phyloP scores from a whole-genome alignment of 2,797 vertebrate species.

The Natrix natrix region DNA sequence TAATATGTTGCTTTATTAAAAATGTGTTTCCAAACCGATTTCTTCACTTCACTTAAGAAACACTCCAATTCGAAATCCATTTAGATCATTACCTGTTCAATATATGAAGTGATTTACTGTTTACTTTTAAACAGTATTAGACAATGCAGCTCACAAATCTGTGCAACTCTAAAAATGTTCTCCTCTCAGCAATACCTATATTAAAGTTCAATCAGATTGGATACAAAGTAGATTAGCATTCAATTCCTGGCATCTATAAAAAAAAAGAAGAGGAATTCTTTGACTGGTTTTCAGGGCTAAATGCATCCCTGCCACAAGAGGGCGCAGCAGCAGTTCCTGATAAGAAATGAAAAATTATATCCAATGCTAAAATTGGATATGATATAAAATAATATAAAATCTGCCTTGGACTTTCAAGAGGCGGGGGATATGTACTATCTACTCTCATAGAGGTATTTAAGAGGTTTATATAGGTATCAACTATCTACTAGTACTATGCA shows the following conservation, averaged over 20 bases:
- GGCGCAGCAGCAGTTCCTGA: not conserved
- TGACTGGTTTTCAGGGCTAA: not conserved
- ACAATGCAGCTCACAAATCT: not conserved
- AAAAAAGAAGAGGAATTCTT: not conserved
- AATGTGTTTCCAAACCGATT: not conserved
- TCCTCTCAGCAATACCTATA: not conserved
- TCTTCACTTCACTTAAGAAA: not conserved
- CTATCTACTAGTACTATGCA: not conserved
- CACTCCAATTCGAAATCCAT: not conserved
- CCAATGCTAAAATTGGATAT: not conserved
- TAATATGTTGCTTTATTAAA: not conserved
- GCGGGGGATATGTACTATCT: not conserved
- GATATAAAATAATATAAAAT: not conserved
- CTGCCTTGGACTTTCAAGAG: not conserved
- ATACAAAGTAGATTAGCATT: not conserved
- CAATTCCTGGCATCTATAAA: not conserved
- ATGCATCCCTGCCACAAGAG: not conserved
- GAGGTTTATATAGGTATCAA: not conserved
- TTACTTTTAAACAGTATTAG: not conserved
- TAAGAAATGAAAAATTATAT: not conserved
- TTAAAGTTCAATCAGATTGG: not conserved
- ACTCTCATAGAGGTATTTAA: not conserved
- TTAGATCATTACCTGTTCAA: not conserved
- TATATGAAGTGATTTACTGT: not conserved
- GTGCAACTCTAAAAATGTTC: not conserved